A percentile compares a stretch with the other conserved stretches of the same genome.
These are phyloP conservation scores for Pherbina coryleti DNA, from an alignment of 2,888 invertebrate species.

Conservation along the genomic window DNA sequence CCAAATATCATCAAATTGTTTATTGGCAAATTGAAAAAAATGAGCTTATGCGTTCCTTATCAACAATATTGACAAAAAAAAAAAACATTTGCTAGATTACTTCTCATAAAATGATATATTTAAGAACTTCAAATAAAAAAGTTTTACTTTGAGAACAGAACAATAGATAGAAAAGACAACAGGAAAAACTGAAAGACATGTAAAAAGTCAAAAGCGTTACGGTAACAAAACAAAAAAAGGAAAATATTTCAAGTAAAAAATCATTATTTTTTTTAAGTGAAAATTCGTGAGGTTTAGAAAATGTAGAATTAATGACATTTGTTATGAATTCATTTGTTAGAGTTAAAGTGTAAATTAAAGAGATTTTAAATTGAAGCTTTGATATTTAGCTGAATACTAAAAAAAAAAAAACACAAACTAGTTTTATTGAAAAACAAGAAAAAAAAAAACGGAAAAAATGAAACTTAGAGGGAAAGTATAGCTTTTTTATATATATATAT, in stretches of 20 bases:
- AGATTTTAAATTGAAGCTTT: constrained; percentile 13
- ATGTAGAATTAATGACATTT: not conserved
- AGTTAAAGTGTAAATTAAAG: not conserved
- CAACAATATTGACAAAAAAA: too few species aligned
- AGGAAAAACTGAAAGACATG: too few species aligned
- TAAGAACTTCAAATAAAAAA: too few species aligned
- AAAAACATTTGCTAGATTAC: too few species aligned
- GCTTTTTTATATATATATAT: constrained; percentile 21
- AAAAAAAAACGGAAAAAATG: constrained; percentile 24
- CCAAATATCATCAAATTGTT: too few species aligned
- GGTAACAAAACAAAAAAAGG: not conserved
- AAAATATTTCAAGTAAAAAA: not conserved
- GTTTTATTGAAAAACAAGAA: constrained; percentile 26
- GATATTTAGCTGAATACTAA: constrained; percentile 41
- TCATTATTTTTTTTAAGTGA: too few species aligned
- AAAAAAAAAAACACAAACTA: constrained; percentile 49
- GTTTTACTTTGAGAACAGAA: too few species aligned
- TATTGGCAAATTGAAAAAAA: too few species aligned
- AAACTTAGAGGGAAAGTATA: constrained; percentile 20
- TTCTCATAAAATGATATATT: too few species aligned
- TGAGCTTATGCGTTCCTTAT: too few species aligned
- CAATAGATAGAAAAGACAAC: too few species aligned
- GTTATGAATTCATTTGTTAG: not conserved
- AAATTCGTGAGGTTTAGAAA: not conserved
- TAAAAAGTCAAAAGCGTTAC: too few species aligned